Evolutionary conservation across 2,888 invertebrate species (phyloP).

Genomic region (Cosmia trapezina): DNA sequence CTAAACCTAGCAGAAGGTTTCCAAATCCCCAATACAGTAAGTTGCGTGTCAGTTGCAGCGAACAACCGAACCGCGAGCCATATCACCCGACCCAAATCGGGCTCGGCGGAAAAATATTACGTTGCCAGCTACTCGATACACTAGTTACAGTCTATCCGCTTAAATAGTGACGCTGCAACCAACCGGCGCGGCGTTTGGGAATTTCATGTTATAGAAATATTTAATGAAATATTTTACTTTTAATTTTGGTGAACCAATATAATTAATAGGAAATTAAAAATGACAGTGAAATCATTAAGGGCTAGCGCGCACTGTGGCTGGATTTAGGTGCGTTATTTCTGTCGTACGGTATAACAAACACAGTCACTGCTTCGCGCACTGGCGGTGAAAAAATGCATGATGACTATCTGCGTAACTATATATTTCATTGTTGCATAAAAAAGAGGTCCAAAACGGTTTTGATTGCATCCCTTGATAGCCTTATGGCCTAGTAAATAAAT

Average conservation of each 20-base stretch:
- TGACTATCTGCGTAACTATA: too few relatives aligned
- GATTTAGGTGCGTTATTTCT: not conserved
- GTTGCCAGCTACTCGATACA: conserved; percentile 51
- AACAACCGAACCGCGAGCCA: conserved; percentile 68
- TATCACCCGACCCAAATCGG: conserved; percentile 74
- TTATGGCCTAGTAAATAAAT: too few relatives aligned
- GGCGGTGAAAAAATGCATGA: not conserved
- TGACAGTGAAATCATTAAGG: too few relatives aligned
- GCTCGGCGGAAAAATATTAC: conserved; percentile 65
- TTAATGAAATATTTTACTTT: not conserved
- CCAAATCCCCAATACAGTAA: conserved; percentile 57
- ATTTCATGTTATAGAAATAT: not conserved
- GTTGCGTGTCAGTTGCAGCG: conserved; percentile 77
- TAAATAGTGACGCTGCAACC: not conserved
- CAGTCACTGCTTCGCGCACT: not conserved
- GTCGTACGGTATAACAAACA: not conserved
- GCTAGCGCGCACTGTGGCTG: not conserved
- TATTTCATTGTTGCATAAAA: too few relatives aligned
- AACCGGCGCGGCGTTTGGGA: not conserved
- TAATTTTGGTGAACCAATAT: not conserved
- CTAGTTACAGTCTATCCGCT: conserved; percentile 1
- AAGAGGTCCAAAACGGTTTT: too few relatives aligned
- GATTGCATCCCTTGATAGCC: too few relatives aligned
- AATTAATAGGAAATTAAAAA: too few relatives aligned
- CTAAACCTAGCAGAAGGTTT: conserved; percentile 54